Base-by-base conservation (phyloP, 2,888 invertebrate species). In the Drosophila gaucha region DNA sequence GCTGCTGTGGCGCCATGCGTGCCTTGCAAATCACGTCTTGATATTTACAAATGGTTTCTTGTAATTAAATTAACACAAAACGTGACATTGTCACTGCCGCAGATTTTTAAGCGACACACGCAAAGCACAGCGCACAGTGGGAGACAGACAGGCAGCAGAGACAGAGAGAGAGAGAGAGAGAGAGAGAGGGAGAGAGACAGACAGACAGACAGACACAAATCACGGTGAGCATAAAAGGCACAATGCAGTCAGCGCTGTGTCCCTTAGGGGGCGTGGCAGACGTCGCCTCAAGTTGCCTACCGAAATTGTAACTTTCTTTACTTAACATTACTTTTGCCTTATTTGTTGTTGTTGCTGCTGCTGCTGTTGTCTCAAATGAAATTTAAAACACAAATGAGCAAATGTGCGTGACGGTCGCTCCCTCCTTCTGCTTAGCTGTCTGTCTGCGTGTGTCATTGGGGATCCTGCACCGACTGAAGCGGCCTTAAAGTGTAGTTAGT, bases 51-150 rank as follows among this genome's bases (percentile, higher is more conserved):
- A 84, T 84, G 84, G 83, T 84, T 86, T 86, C 83, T 84, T 84
- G 84, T 84, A 84, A 84, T 84, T 84, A 86, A 84, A 84, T 84
- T 84, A 86, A 84, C 84, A 84, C 86, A 84, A 84, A 86, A 84
- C 84, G 84, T 84, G 84, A 84, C 84, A 84, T 86, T 86, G 86
- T 76, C 86, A 86, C 84, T 84, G 84, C 70, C 74, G 76, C 78
- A 83, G 83, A 86, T 83, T 84, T 86, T 84, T 80, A 86, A 86
- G 80, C 76, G 70, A 70, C 78, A 63, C 36, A 59, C 46, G 59
- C 43, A 44, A 36, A 44, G 51, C 46, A 54, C 33, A 10, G 10
- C 38, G 18, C 18, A 30, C n/a, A 49, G 35, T 22, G 35, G 22
- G 33, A 49, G 28, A 46, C 16, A 55, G 26, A 14, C 2, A 22